phyloP scores from a whole-genome alignment of 2,797 vertebrate genomes.

The Myiotriccus ornatus region DNA sequence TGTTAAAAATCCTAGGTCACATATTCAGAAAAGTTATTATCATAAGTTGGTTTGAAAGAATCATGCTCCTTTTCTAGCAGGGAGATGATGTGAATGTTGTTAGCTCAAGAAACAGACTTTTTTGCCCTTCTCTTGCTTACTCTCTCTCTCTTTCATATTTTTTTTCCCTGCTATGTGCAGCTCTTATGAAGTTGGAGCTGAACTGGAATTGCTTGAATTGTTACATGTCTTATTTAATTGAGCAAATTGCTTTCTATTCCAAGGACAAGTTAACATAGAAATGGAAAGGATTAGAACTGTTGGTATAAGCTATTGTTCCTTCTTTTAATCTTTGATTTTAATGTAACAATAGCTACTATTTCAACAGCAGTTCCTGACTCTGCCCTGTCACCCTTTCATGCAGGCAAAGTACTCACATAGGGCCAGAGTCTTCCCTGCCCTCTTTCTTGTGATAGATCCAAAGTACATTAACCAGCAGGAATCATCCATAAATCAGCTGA shows the following conservation, averaged over 20 bases:
- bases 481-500: background rate
- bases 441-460: background rate
- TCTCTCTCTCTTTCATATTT: background rate
- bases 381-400: background rate
- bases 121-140: background rate
- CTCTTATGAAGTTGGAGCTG: conserved; percentile 10
- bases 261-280: conserved; percentile 40
- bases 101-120: background rate
- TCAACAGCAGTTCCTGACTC: conserved; percentile 6
- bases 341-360: conserved; percentile 18
- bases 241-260: conserved; percentile 51
- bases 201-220: conserved; percentile 43
- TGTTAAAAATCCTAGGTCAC: background rate
- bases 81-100: background rate
- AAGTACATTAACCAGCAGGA: background rate
- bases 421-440: background rate
- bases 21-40: background rate
- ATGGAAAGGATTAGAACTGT: conserved; percentile 43
- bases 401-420: background rate
- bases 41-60: background rate
- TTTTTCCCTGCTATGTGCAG: background rate
- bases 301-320: background rate
- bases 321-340: conserved; percentile 49
- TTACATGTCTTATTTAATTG: conserved; percentile 31
- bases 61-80: background rate